Evolutionary conservation across 2,113 vertebrate species (phyloP).

Genomic region (Peucedramus taeniatus): DNA sequence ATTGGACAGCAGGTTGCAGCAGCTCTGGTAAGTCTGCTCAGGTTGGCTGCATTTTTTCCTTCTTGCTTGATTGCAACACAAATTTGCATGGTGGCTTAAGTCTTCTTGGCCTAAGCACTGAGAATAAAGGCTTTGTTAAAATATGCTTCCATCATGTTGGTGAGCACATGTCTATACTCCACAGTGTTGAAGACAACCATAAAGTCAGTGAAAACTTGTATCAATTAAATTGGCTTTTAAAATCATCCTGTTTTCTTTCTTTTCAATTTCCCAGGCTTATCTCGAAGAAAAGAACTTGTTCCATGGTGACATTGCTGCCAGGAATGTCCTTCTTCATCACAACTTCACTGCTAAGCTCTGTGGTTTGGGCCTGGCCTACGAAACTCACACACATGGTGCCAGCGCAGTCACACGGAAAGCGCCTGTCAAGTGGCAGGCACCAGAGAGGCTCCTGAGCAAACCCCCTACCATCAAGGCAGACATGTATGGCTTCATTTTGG

Average conservation of each 20-base stretch:
- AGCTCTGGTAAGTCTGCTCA: slow-evolving; percentile 70
- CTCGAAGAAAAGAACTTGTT: slow-evolving; percentile 84
- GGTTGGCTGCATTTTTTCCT: not conserved
- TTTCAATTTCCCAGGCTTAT: slow-evolving; percentile 75
- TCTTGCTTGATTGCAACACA: not conserved
- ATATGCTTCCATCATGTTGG: not conserved
- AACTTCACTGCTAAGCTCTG: slow-evolving; percentile 85
- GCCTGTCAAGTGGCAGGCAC: slow-evolving; percentile 90
- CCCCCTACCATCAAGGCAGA: slow-evolving; percentile 77
- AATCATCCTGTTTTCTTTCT: not conserved
- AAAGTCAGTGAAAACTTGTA: not conserved
- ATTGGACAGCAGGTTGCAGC: slow-evolving; percentile 71
- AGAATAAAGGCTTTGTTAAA: not conserved
- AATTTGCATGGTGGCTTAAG: not conserved
- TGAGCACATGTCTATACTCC: not conserved
- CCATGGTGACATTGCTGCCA: slow-evolving; percentile 88
- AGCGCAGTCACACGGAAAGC: slow-evolving; percentile 33
- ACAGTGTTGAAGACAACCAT: not conserved
- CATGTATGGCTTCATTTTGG: slow-evolving; percentile 73
- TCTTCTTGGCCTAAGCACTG: not conserved
- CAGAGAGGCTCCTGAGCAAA: slow-evolving; percentile 81
- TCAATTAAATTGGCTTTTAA: not conserved
- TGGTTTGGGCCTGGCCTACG: slow-evolving; percentile 81
- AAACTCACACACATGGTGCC: slow-evolving; percentile 50
- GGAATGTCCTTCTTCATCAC: slow-evolving; percentile 81